Evolutionary conservation across 2,888 invertebrate genomes (phyloP).

Genomic region (Mimachlamys varia): DNA sequence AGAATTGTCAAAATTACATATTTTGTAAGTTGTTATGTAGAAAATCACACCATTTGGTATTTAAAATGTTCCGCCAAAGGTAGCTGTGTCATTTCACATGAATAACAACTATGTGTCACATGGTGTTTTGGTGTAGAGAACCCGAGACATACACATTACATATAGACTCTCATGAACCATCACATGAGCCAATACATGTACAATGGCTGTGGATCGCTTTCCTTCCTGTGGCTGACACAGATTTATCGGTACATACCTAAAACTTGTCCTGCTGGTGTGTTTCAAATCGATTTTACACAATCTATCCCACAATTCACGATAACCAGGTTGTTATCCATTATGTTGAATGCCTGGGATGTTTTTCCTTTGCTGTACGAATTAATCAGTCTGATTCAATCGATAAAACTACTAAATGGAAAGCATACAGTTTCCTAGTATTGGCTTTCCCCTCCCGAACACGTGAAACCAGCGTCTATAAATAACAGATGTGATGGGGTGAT

Average conservation of each 20-base stretch:
- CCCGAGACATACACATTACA: not conserved
- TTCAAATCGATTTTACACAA: not conserved
- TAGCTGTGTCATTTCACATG: not conserved
- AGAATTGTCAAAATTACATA: not conserved
- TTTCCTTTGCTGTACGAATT: not conserved
- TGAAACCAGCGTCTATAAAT: slow-evolving; percentile 20
- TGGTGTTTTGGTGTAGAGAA: not conserved
- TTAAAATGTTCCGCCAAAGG: not conserved
- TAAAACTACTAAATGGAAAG: not conserved
- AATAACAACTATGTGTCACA: slow-evolving; percentile 9
- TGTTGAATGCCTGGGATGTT: not conserved
- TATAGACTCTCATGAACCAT: not conserved
- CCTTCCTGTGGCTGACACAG: not conserved
- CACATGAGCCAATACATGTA: slow-evolving; percentile 9
- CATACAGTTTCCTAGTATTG: not conserved
- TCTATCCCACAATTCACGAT: not conserved
- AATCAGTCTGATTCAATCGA: not conserved
- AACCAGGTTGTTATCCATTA: not conserved
- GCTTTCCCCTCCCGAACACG: not conserved
- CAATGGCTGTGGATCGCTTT: not conserved
- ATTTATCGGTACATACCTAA: not conserved
- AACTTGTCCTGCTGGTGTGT: not conserved
- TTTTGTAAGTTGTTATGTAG: not conserved
- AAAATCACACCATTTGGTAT: slow-evolving; percentile 12
- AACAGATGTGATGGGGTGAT: not conserved